Conservation (phyloP, 2,113 vertebrate species). For the Gallinago paraguaiae region DNA sequence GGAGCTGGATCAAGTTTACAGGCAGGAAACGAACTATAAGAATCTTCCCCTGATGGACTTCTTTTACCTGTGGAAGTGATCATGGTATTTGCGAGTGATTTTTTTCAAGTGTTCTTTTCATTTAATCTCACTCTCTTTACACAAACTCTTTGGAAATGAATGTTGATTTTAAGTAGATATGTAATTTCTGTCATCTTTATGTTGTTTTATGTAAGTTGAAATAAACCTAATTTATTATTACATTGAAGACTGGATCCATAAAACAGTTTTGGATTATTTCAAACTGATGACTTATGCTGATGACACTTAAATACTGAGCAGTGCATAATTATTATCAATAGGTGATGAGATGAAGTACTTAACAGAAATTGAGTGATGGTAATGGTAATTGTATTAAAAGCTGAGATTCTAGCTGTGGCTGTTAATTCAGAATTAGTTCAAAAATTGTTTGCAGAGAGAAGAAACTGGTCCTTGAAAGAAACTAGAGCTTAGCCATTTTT, state of each 20-base stretch:
- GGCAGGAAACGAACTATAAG: not conserved
- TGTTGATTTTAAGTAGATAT: not conserved
- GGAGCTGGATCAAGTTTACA: not conserved
- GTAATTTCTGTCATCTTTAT: not conserved
- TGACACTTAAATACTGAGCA: not conserved
- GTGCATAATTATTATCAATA: not conserved
- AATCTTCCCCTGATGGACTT: not conserved
- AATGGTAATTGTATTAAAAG: not conserved
- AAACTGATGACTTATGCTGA: not conserved
- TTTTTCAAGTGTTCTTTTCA: not conserved
- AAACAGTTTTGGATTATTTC: not conserved
- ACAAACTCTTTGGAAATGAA: not conserved
- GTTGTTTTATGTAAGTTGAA: not conserved
- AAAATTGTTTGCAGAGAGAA: not conserved
- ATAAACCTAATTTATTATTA: not conserved
- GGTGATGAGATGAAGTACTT: not conserved
- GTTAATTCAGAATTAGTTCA: not conserved
- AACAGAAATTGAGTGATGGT: not conserved
- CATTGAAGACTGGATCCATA: not conserved
- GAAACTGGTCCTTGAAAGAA: not conserved
- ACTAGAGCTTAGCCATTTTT: not conserved
- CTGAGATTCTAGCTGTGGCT: not conserved
- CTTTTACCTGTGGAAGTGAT: not conserved
- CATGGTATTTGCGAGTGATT: not conserved
- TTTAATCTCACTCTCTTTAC: not conserved